Base-by-base conservation (phyloP, 2,888 invertebrate genomes). In the Acleris emargana region DNA sequence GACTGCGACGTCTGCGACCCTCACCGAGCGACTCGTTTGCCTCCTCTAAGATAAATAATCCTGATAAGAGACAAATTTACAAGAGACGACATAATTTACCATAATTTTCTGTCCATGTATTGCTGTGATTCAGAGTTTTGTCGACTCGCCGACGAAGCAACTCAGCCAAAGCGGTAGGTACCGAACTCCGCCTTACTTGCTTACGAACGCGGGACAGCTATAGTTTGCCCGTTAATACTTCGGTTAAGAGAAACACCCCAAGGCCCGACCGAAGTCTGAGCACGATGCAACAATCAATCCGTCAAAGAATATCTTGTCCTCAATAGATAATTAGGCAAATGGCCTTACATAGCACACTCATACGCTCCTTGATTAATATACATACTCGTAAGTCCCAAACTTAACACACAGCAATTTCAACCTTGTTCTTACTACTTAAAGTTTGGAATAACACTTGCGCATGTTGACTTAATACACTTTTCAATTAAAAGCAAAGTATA, bases 281-380 rank as follows among this genome's bases (percentile, higher is more conserved):
- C 57, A 63, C 57, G 55, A 57, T 47, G 32, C 57, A 50, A 66
- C 57, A 50, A 66, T 61, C 60, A 57, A 57, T 45, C 22, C 17
- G 45, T 62, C 59, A 58, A 43, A 50, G 7, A 17, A n/a, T 38
- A 38, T 38, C 63, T 2, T 22, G 43, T 60, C 43, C 32, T 60
- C 58, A 59, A 59, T 64, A 60, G 50, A 60, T 61, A 61, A 66
- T 66, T 32, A 57, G 52, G 47, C 50, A 66, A 54, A 61, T 45
- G 45, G 11, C 57, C 50, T 60, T 45, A 64, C 28, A 20, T 59
- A 63, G 54, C 17, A 42, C 42, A 18, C 6, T 28, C 3, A 22
- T 3, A 42, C 17, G 22, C 18, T 42, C n/a, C 28, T 2, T 16
- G 5, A 32, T 2, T 5, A 9, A 32, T 18, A 20, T 20, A 49